Base-by-base conservation (phyloP, 2,113 vertebrate species). In the Spilogale gracilis region DNA sequence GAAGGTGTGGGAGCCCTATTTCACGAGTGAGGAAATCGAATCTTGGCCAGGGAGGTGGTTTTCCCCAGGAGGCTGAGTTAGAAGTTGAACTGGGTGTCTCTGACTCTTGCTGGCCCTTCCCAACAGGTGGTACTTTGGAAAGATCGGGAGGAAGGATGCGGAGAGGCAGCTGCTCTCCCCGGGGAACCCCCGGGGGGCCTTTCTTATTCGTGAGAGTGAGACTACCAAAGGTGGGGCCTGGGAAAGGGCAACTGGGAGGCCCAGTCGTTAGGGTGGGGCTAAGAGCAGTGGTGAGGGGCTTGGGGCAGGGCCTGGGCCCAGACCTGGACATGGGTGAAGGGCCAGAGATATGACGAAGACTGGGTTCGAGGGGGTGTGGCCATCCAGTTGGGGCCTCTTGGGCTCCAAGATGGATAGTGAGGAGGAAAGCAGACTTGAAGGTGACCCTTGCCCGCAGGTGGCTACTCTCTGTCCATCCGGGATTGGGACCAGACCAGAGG, bases 61-160 rank as follows among this genome's bases (percentile, higher is more conserved):
- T 52, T n/a, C 43, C 27, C 17, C 16, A 7, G 12, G 63, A 93
- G 69, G 74, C 30, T 43, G 56, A 69, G 48, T 21, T 71, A 50
- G 25, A 25, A 2, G 32, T 73, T 79, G n/a, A 50, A 79, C 1
- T 0, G 0, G 3, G 17, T 30, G 6, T 48, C 25, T 65, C 78
- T 50, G 17, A 95, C 13, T 80, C 65, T 81, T 65, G 45, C 38
- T 18, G 38, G 21, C 9, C n/a, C 8, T 69, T 95, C 84, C 32
- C 30, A 2, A 90, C 98, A 99, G 99, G 98, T 99, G 99, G 99
- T 99, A 99, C 99, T 99, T 99, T 86, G 99, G 99, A 90, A 99
- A 99, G 98, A 99, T 99, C 93, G 99, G 99, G 27, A 99, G 99
- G 94, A 99, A 99, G 97, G 99, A 99, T 97, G 99, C 99, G 0